Evolutionary conservation across 2,888 invertebrate species (phyloP).

Genomic region (Caenorhabditis wallacei): DNA sequence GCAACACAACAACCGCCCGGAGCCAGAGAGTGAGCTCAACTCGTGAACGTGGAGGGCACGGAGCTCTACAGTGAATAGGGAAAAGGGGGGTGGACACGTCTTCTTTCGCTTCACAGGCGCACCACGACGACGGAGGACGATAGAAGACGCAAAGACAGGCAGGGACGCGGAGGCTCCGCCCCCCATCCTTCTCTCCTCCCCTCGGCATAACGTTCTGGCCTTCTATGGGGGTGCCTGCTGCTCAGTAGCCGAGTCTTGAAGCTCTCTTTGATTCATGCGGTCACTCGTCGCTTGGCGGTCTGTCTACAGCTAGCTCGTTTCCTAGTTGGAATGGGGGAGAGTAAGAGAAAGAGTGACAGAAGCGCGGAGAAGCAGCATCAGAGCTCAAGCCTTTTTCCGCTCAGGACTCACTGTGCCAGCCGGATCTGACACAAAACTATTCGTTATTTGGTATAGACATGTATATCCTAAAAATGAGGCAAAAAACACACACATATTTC

Average conservation of each 20-base stretch:
- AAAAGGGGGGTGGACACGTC: constrained; percentile 27
- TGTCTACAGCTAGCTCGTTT: constrained; percentile 66
- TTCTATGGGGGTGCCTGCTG: constrained; percentile 38
- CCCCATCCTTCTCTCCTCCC: too few species aligned
- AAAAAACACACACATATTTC: constrained; percentile 1
- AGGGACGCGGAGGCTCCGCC: constrained; percentile 55
- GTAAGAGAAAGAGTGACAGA: constrained; percentile 46
- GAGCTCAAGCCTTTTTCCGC: constrained; percentile 50
- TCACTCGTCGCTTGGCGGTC: constrained; percentile 49
- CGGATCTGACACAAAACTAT: constrained; percentile 56
- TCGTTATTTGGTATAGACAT: constrained; percentile 42
- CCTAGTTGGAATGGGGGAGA: constrained; percentile 55
- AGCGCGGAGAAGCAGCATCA: constrained; percentile 59
- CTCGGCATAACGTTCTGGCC: constrained; percentile 61
- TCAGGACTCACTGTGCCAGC: constrained; percentile 50
- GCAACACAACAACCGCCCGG: constrained; percentile 48
- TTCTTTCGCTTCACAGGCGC: constrained; percentile 31
- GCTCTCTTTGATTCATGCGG: constrained; percentile 62
- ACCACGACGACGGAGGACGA: constrained; percentile 62
- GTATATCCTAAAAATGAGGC: constrained; percentile 18
- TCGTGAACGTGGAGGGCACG: constrained; percentile 51
- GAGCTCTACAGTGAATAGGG: constrained; percentile 59
- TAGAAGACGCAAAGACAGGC: constrained; percentile 57
- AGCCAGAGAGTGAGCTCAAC: constrained; percentile 48
- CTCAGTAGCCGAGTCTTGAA: constrained; percentile 44